Conservation (phyloP, 2,888 invertebrate genomes). For the Pheosia tremula region DNA sequence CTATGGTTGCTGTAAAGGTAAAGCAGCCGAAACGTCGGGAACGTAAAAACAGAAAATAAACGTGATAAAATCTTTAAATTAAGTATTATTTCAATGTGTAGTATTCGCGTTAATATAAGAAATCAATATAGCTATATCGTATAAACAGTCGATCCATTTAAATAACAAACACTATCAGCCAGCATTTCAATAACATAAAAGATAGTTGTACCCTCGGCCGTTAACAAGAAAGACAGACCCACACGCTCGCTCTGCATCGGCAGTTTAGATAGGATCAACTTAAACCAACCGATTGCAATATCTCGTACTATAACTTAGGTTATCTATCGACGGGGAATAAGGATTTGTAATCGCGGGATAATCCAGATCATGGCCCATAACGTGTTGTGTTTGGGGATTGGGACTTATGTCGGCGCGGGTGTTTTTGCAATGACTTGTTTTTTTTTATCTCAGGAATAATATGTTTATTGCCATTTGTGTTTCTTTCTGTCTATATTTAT, state of each 20-base stretch:
- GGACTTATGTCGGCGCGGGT: slow-evolving; percentile 4
- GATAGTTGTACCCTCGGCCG: slow-evolving; percentile 58
- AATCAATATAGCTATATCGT: not conserved
- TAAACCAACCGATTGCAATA: slow-evolving; percentile 62
- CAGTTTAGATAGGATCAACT: slow-evolving; percentile 64
- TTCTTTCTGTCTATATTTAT: not conserved
- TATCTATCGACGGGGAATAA: slow-evolving; percentile 55
- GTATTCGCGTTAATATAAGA: too few species aligned
- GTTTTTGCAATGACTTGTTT: slow-evolving; percentile 1
- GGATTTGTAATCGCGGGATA: slow-evolving; percentile 61
- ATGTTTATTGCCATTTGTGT: not conserved
- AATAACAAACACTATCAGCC: slow-evolving; percentile 36
- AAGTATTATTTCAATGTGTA: too few species aligned
- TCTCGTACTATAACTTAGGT: slow-evolving; percentile 48
- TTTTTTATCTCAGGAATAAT: not conserved
- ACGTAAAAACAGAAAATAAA: too few species aligned
- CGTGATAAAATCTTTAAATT: too few species aligned
- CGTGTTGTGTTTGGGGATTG: slow-evolving; percentile 35
- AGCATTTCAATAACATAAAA: slow-evolving; percentile 56
- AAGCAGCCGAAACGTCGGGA: too few species aligned
- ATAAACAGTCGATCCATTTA: not conserved
- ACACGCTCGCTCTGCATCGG: slow-evolving; percentile 62
- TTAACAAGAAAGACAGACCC: slow-evolving; percentile 69
- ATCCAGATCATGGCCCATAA: slow-evolving; percentile 57
- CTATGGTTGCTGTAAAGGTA: too few species aligned